These are phyloP conservation scores for Anoplopoma fimbria DNA, from an alignment of 2,113 vertebrate genomes.

Conservation along the genomic window DNA sequence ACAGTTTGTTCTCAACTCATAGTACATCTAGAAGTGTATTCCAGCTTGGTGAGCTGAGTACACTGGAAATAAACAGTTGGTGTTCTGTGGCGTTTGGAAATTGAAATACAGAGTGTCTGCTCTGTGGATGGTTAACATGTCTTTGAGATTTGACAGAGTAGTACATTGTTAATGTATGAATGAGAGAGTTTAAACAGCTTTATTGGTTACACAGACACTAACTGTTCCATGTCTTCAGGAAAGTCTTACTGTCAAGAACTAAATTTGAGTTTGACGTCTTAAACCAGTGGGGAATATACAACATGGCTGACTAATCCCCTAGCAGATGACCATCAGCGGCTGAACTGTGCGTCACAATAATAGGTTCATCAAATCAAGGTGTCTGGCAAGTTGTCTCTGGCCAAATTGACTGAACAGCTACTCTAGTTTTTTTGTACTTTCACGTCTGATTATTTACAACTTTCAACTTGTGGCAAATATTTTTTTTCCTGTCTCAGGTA, in stretches of 20 bases:
- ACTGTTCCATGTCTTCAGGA: slow-evolving; percentile 47
- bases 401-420: background rate
- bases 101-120: slow-evolving; percentile 3
- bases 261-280: slow-evolving; percentile 72
- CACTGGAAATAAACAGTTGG: slow-evolving; percentile 30
- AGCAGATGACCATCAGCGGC: slow-evolving; percentile 31
- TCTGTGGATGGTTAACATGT: slow-evolving; percentile 2
- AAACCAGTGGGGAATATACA: slow-evolving; percentile 43
- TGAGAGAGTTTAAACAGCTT: slow-evolving; percentile 39
- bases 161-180: slow-evolving; percentile 34
- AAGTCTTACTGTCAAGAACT: slow-evolving; percentile 29
- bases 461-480: slow-evolving; percentile 14
- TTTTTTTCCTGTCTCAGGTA: slow-evolving; percentile 18
- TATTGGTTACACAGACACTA: slow-evolving; percentile 37
- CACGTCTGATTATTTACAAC: slow-evolving; percentile 29
- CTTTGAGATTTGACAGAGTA: slow-evolving; percentile 26
- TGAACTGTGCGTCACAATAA: slow-evolving; percentile 64
- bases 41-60: background rate
- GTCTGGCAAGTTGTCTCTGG: slow-evolving; percentile 54
- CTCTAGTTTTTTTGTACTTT: slow-evolving; percentile 29
- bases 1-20: slow-evolving; percentile 1
- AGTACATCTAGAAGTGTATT: background rate
- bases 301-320: slow-evolving; percentile 36
- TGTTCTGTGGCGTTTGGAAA: slow-evolving; percentile 23
- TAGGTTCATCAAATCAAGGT: slow-evolving; percentile 48